Conservation (phyloP, 2,797 vertebrate species). For the Amblyraja radiata region DNA sequence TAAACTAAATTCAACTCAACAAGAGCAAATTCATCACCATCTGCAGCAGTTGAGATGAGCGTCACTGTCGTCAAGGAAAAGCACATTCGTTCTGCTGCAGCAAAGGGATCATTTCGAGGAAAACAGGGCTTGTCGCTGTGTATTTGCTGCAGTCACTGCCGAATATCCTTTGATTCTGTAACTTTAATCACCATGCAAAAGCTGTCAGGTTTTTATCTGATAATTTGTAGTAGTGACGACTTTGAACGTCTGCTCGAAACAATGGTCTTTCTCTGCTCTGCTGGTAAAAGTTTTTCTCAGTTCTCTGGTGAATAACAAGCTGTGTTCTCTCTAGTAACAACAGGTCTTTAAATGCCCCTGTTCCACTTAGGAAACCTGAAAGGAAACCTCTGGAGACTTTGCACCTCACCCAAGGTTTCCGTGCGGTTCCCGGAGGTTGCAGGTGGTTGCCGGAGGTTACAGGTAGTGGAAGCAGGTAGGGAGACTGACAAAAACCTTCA, state of each 20-base stretch:
- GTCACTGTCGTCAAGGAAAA: neutral
- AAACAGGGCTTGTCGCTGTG: neutral
- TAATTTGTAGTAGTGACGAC: conserved; percentile 13
- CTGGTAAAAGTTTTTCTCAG: neutral
- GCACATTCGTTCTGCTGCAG: neutral
- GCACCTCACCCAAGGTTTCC: too few species aligned
- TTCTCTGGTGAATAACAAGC: neutral
- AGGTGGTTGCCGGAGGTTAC: too few species aligned
- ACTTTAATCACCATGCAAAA: conserved; percentile 6
- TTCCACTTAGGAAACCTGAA: too few species aligned
- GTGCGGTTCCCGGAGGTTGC: too few species aligned
- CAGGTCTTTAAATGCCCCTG: too few species aligned
- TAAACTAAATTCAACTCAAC: too few species aligned
- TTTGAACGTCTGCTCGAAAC: neutral
- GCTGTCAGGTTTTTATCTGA: conserved; percentile 14
- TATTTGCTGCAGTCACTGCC: neutral
- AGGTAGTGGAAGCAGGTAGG: too few species aligned
- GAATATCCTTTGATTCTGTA: neutral
- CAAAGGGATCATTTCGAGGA: neutral
- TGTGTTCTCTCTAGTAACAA: neutral
- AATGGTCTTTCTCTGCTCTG: neutral
- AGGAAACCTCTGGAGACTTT: too few species aligned
- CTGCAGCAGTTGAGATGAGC: neutral
- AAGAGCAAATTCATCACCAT: neutral
- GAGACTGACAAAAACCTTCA: too few species aligned